A percentile compares a stretch with the other conserved stretches of the same genome.
phyloP scores from a whole-genome alignment of 2,797 vertebrate species.

The Momotus momota region DNA sequence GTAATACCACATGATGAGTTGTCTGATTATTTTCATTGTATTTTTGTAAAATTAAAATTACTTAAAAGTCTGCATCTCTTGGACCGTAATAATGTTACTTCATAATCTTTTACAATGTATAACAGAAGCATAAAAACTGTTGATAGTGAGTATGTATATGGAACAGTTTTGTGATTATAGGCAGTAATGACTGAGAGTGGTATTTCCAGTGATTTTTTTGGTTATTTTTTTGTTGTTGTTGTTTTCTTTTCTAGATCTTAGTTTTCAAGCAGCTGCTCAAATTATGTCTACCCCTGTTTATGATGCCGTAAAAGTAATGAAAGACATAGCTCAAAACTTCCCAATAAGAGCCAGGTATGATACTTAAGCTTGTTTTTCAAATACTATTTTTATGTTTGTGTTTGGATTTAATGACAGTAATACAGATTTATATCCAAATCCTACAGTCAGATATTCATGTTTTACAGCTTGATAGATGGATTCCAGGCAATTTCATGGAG shows the following conservation, averaged over 20 bases:
- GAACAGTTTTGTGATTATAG: background rate
- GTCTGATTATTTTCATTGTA: background rate
- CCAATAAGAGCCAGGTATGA: slow-evolving; percentile 94
- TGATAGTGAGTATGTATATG: background rate
- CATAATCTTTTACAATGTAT: background rate
- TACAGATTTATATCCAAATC: background rate
- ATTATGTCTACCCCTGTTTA: slow-evolving; percentile 88
- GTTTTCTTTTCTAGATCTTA: slow-evolving; percentile 84
- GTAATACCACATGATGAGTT: background rate
- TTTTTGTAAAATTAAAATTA: background rate
- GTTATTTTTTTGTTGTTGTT: background rate
- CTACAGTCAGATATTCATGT: background rate
- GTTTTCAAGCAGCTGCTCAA: slow-evolving; percentile 93
- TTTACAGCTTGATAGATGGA: background rate
- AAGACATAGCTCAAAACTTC: slow-evolving; percentile 95
- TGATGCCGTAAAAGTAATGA: slow-evolving; percentile 92
- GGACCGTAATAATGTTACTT: background rate
- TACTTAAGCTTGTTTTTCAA: slow-evolving; percentile 7
- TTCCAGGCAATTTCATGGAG: background rate
- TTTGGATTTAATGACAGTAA: background rate
- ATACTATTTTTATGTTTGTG: background rate
- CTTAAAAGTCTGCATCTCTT: background rate
- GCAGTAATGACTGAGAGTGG: background rate
- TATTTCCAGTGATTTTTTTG: background rate
- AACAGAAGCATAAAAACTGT: background rate